phyloP scores from a whole-genome alignment of 1,140 invertebrate species.

The Eriosoma lanigerum region DNA sequence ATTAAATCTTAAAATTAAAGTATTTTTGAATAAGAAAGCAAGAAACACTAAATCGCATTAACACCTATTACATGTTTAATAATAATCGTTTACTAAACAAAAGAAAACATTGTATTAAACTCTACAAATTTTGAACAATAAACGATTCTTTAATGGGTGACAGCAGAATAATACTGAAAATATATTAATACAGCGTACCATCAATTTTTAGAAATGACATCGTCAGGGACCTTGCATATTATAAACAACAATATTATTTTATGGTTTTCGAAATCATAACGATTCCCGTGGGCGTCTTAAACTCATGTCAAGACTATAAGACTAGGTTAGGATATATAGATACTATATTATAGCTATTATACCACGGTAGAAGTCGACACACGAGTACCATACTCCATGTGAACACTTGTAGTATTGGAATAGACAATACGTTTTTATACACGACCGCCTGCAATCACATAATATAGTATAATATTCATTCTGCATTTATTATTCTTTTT shows the following conservation, averaged over 20 bases:
- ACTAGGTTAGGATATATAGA: not conserved
- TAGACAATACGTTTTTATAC: not conserved
- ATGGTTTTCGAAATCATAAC: constrained; percentile 24
- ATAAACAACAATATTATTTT: no score
- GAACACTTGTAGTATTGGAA: not conserved
- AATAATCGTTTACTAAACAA: no score
- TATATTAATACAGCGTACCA: not conserved
- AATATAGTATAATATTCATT: not conserved
- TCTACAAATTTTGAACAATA: not conserved
- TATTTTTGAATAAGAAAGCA: no score
- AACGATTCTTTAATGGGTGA: not conserved
- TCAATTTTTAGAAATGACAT: not conserved
- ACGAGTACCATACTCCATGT: no score
- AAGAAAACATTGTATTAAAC: no score
- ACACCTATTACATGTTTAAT: no score
- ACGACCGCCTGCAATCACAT: not conserved
- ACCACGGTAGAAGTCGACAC: not conserved
- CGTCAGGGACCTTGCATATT: not conserved
- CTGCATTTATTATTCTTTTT: not conserved
- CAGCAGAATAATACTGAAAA: not conserved
- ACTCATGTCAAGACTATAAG: not conserved
- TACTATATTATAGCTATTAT: not conserved
- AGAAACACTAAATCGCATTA: no score
- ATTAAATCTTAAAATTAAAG: no score
- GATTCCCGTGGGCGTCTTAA: constrained; percentile 29